Evolutionary conservation across 2,113 vertebrate genomes (phyloP).

Genomic region (Salvator merianae): DNA sequence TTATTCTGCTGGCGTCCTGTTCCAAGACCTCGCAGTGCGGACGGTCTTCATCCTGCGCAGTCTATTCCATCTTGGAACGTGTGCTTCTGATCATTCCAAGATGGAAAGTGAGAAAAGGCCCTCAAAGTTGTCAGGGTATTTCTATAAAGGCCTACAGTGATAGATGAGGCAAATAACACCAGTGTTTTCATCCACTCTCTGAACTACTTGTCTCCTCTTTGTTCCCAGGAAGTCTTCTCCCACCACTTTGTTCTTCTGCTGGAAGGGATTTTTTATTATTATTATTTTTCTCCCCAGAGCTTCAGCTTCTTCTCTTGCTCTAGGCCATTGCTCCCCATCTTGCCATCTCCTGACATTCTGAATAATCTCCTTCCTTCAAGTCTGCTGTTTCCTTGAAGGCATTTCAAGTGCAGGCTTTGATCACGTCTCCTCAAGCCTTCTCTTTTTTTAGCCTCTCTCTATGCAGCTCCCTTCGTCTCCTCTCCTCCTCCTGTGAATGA

Average conservation of each 20-base stretch:
- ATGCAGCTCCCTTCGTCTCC: neutral
- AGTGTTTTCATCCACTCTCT: neutral
- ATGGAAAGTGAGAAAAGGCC: no score
- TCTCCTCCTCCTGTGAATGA: neutral
- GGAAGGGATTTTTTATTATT: neutral
- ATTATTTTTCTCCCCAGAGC: neutral
- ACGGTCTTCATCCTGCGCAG: no score
- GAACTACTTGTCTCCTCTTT: neutral
- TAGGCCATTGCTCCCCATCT: conserved; percentile 10
- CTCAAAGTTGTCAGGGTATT: no score
- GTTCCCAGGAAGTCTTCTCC: neutral
- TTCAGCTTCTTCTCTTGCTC: conserved; percentile 10
- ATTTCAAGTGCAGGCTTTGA: neutral
- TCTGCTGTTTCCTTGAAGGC: neutral
- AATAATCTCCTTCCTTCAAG: conserved; percentile 17
- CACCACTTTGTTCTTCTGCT: neutral
- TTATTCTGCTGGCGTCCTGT: no score
- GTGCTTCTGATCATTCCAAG: no score
- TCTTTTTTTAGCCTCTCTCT: neutral
- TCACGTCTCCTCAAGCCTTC: neutral
- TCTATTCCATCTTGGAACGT: no score
- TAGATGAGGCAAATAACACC: neutral
- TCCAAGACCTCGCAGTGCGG: no score
- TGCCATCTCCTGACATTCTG: neutral
- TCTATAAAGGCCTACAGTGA: no score